Conservation (phyloP, 2,888 invertebrate genomes). For the Eristalis pertinax region DNA sequence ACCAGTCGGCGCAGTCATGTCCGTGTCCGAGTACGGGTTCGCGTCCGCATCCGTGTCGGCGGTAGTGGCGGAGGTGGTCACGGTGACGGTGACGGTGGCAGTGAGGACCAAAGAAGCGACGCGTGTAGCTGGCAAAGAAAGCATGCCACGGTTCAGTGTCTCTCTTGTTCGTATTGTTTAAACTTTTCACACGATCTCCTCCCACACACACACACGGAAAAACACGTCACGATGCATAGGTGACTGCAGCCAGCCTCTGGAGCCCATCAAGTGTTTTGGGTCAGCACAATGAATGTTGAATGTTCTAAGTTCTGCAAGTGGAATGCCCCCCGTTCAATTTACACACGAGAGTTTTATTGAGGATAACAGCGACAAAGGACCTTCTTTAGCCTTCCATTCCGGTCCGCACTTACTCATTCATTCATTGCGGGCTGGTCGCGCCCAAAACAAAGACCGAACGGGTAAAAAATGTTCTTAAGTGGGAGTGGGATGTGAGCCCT, state of each 20-base stretch:
- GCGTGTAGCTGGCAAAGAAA: slow-evolving; percentile 1
- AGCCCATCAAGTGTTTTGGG: slow-evolving; percentile 24
- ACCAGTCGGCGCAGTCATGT: slow-evolving; percentile 66
- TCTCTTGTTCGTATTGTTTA: slow-evolving; percentile 37
- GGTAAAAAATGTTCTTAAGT: slow-evolving; percentile 26
- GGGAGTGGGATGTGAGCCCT: slow-evolving; percentile 35
- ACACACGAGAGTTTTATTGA: neutral
- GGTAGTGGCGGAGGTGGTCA: neutral
- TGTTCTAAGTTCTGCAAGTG: neutral
- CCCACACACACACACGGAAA: neutral
- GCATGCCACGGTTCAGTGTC: slow-evolving; percentile 8
- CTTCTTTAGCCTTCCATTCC: slow-evolving; percentile 48
- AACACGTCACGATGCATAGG: neutral
- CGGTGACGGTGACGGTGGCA: neutral
- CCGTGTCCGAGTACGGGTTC: neutral
- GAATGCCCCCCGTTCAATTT: neutral
- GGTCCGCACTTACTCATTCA: slow-evolving; percentile 54
- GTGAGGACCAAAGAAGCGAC: neutral
- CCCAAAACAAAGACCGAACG: slow-evolving; percentile 41
- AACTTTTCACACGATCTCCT: slow-evolving; percentile 29
- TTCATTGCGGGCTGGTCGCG: slow-evolving; percentile 29
- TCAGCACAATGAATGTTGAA: slow-evolving; percentile 30
- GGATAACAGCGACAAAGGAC: slow-evolving; percentile 41
- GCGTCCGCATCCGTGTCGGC: neutral
- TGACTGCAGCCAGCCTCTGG: neutral